phyloP scores from a whole-genome alignment of 1,140 invertebrate species.

The Tetragnatha versicolor region DNA sequence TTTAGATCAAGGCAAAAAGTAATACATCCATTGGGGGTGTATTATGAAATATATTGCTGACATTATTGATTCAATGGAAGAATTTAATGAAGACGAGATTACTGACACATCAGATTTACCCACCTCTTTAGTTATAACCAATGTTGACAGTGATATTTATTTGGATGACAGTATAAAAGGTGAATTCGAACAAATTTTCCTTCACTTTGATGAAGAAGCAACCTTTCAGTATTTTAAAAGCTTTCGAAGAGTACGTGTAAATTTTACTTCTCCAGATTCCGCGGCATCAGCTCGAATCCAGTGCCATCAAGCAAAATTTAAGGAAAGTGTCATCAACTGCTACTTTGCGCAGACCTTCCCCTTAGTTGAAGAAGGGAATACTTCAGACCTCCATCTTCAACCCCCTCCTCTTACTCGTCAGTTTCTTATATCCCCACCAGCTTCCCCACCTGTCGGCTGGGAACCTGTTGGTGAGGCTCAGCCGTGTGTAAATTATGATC shows the following conservation, averaged over 20 bases:
- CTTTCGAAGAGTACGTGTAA: conserved; percentile 87
- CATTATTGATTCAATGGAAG: no score
- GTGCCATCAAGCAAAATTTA: conserved; percentile 82
- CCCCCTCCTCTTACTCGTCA: conserved; percentile 94
- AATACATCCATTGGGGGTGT: no score
- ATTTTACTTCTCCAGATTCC: conserved; percentile 79
- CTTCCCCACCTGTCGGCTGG: conserved; percentile 97
- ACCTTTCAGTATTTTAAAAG: conserved; percentile 93
- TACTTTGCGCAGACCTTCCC: conserved; percentile 81
- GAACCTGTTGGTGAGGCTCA: conserved; percentile 85
- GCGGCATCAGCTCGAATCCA: conserved; percentile 84
- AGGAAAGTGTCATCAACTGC: conserved; percentile 84
- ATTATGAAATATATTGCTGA: no score
- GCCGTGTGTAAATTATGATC: conserved; percentile 92
- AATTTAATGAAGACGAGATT: no score
- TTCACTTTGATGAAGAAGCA: conserved; percentile 75
- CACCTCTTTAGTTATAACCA: conserved; percentile 89
- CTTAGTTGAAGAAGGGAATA: not conserved
- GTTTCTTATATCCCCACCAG: conserved; percentile 98
- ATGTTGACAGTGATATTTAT: conserved; percentile 82
- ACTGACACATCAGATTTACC: conserved; percentile 71
- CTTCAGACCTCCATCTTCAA: conserved; percentile 73
- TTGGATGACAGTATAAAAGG: conserved; percentile 73
- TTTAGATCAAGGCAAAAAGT: no score
- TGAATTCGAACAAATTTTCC: conserved; percentile 82